These are phyloP conservation scores for Drosophila baimaii DNA, from an alignment of 1,140 invertebrate species.

Conservation along the genomic window DNA sequence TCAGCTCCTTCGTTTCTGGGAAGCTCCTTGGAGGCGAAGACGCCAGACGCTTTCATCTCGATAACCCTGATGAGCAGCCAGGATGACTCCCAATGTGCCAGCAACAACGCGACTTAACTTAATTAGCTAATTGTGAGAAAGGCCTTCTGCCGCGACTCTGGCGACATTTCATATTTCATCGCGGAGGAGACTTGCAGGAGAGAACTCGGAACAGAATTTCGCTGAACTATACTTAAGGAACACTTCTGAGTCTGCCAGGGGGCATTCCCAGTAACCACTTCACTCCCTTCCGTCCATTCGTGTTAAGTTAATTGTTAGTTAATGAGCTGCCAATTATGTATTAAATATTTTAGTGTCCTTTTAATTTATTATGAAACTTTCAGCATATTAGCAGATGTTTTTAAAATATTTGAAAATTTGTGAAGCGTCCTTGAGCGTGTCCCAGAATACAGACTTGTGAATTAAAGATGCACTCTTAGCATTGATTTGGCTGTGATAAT, in stretches of 20 bases:
- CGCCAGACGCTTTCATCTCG: conserved; percentile 36
- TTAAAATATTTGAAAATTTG: too few species aligned
- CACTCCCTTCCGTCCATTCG: background rate
- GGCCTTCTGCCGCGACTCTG: conserved; percentile 3
- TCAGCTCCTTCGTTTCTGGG: conserved; percentile 10
- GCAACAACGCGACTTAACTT: conserved; percentile 24
- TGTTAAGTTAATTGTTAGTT: background rate
- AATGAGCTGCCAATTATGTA: too few species aligned
- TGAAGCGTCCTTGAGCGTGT: too few species aligned
- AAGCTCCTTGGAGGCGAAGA: conserved; percentile 1
- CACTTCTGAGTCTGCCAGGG: background rate
- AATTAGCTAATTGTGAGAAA: conserved; percentile 38
- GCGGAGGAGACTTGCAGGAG: too few species aligned
- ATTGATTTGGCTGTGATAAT: too few species aligned
- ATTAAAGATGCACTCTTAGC: too few species aligned
- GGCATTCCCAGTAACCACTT: background rate
- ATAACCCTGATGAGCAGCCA: conserved; percentile 35
- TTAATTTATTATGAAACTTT: too few species aligned
- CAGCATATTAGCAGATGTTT: too few species aligned
- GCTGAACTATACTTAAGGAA: background rate
- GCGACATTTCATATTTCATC: conserved; percentile 5
- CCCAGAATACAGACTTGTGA: too few species aligned
- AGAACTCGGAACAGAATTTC: background rate
- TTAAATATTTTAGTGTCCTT: too few species aligned
- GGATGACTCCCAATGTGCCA: conserved; percentile 31